Evolutionary conservation across 1,140 invertebrate genomes (phyloP).

Genomic region (Leptoteleia sp.): DNA sequence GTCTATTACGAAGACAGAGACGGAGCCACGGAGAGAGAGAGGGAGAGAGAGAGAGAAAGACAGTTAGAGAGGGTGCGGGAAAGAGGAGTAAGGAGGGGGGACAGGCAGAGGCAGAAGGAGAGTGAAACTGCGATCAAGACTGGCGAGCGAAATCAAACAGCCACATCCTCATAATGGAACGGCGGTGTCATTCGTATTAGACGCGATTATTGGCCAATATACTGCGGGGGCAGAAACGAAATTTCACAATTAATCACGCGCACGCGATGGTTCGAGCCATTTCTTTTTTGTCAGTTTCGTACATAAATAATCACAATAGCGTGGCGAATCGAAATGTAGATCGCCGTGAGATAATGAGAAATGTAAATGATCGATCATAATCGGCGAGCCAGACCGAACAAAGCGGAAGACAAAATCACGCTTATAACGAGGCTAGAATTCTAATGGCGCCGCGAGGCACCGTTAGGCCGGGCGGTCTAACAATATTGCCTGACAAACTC

Average conservation of each 20-base stretch:
- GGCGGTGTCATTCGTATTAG: slow-evolving; percentile 61
- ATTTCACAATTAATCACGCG: slow-evolving; percentile 33
- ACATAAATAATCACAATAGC: slow-evolving; percentile 6
- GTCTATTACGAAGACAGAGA: no score
- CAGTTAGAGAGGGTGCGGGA: no score
- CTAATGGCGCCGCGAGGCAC: slow-evolving; percentile 66
- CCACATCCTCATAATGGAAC: slow-evolving; percentile 70
- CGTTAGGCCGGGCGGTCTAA: slow-evolving; percentile 62
- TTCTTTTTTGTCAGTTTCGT: background rate
- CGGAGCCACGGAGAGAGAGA: no score
- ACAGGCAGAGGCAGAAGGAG: no score
- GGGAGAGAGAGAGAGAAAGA: no score
- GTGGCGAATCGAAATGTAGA: slow-evolving; percentile 38
- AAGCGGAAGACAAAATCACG: slow-evolving; percentile 65
- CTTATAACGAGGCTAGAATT: slow-evolving; percentile 71
- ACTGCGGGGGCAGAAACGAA: slow-evolving; percentile 31
- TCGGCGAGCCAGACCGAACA: slow-evolving; percentile 34
- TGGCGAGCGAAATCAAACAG: slow-evolving; percentile 60
- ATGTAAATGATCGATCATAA: slow-evolving; percentile 55
- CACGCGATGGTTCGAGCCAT: slow-evolving; percentile 2
- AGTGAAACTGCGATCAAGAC: no score
- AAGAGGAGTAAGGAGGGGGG: no score
- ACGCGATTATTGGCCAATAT: slow-evolving; percentile 52
- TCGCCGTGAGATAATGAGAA: slow-evolving; percentile 44
- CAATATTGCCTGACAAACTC: slow-evolving; percentile 57